Base-by-base conservation (phyloP, 1,140 invertebrate species). In the Ladona fulva region DNA sequence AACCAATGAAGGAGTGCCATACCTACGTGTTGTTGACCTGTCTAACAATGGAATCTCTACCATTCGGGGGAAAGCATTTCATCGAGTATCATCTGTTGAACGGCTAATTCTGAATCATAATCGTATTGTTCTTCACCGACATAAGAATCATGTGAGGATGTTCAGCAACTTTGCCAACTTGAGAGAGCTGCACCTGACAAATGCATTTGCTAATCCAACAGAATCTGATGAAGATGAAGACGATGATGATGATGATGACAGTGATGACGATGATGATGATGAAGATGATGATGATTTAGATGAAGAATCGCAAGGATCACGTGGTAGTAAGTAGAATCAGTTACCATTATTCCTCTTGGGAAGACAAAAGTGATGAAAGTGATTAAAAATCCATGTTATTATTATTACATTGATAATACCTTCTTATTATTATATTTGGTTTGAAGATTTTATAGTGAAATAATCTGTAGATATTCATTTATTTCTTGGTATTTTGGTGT, bases 91-190 rank as follows among this genome's bases (percentile, higher is more conserved):
- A 66, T 88, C 87, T 76, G 92, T 94, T 0, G 87, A 91, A 82
- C 86, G 90, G n/a, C 84, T 95, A 0, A 90, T 93, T 79, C 84
- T 95, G 7, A 92, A 93, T 82, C 90, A 93, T 81, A 95, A 95
- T 82, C 85, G 90, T 92, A 74, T 87, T 88, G 0, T 82, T 82
- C 24, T 81, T 83, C 79, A 37, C 1, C 82, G 88, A 22, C 86
- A 89, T 1, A 85, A 86, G 1, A 90, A 89, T 78, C 86, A 87
- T 85, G 92, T 92, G 0, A 85, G 93, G 76, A 86, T 95, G 6
- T 93, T 95, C 82, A 93, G 92, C 1, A 94, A 94, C 84, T 94
- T 95, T 83, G 84, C 89, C 0, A 92, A 92, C 77, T 84, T 95
- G 3, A 82, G 89, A 77, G 91, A 92, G 80, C 84, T 94, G 0